phyloP scores from a whole-genome alignment of 2,888 invertebrate genomes.

The Athalia rosae region DNA sequence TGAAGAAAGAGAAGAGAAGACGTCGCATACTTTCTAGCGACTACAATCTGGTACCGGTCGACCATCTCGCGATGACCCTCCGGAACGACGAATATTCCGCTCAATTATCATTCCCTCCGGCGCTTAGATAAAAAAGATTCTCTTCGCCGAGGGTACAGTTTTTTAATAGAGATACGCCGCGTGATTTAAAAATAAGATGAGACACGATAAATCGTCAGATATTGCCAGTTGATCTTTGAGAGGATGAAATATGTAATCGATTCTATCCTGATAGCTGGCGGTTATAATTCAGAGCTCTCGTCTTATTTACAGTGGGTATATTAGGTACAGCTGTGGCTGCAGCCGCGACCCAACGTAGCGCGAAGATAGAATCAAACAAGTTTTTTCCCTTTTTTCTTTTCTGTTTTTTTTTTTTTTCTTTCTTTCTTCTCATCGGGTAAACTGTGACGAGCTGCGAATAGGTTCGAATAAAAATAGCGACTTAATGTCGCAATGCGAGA shows the following conservation, averaged over 20 bases:
- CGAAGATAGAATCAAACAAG: slow-evolving; percentile 8
- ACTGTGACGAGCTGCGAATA: slow-evolving; percentile 43
- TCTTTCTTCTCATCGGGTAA: slow-evolving; percentile 39
- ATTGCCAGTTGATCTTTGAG: not conserved
- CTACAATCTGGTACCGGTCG: not conserved
- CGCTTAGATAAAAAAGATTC: not conserved
- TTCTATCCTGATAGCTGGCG: not conserved
- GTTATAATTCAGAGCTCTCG: not conserved
- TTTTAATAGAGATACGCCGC: not conserved
- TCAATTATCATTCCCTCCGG: not conserved
- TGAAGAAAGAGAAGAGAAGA: slow-evolving; percentile 11
- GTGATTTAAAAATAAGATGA: not conserved
- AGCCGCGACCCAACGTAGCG: not conserved
- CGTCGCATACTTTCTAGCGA: not conserved
- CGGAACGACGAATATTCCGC: no score
- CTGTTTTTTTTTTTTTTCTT: no score
- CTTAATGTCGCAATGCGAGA: slow-evolving; percentile 33
- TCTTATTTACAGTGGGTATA: not conserved
- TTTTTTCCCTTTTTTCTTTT: slow-evolving; percentile 21
- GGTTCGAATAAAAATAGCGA: slow-evolving; percentile 33
- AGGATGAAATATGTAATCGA: not conserved
- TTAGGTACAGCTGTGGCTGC: not conserved
- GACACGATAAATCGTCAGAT: not conserved
- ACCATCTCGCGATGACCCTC: not conserved
- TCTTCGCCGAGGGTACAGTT: not conserved